Evolutionary conservation across 2,888 invertebrate genomes (phyloP), one percentile per base, ranked within the genome.

Genomic region (Sphaerophoria taeniata): DNA sequence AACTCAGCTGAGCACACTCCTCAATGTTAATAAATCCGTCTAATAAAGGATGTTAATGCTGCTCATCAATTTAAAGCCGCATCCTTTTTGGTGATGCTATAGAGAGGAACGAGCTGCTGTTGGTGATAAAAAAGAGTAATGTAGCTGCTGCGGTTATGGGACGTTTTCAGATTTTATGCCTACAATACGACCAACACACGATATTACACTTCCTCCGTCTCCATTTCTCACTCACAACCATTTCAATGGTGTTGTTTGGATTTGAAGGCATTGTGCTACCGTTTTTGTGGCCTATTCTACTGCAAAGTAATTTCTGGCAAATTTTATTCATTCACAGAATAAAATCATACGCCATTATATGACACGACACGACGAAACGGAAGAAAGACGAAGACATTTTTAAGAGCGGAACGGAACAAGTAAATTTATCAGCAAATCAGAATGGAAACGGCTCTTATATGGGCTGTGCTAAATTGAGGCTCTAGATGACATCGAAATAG

Each of bases 11-110:
- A 80, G 84, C 76, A 76, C 81, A 81, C 76, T 76, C 81, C 73
- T n/a, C 77, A 81, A 85, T 81, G 85, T 81, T 81, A 85, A 85
- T 85, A 81, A 85, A 85, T 85, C 76, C 77, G 61, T 77, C 85
- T 85, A 85, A 81, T 85, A 85, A 85, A 85, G 76, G 81, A 76
- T 85, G 85, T 81, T 85, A 81, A 85, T 85, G 85, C 60, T 77
- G 65, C 81, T 81, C 85, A 85, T 85, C 76, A 85, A 85, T 85
- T 81, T 75, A 56, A 43, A 55, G 69, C 72, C 76, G 24, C 33
- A 69, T 67, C 69, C 73, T 34, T 56, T 63, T 51, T 51, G 34
- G 36, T 51, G 34, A 9, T 39, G 39, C 4, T 24, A n/a, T n/a
- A n/a, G n/a, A n/a, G n/a, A n/a, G n/a, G n/a, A n/a, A n/a, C n/a